Percentiles rank a stretch among this genome's conserved stretches.
These are phyloP conservation scores for Cremastobaeus sp. DNA, from an alignment of 2,888 invertebrate genomes.

Conservation along the genomic window DNA sequence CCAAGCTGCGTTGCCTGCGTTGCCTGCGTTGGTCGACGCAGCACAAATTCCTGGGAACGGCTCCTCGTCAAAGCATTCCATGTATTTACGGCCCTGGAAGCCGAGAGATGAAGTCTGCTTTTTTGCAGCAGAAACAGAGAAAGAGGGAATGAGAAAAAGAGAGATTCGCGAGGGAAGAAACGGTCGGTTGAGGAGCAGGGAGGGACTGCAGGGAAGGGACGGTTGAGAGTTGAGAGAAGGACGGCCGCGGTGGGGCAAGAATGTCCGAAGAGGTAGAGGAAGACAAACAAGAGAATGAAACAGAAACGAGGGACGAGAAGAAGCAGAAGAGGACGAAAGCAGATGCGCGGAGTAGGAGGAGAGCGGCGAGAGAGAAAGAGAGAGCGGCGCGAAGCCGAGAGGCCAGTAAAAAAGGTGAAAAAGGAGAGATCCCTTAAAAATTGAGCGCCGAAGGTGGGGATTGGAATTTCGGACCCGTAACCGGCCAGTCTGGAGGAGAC, in stretches of 20 bases:
- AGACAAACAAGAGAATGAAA: constrained; percentile 48
- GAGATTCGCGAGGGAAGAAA: constrained; percentile 55
- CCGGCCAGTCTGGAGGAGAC: constrained; percentile 77
- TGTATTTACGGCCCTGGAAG: constrained; percentile 62
- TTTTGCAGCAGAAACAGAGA: constrained; percentile 72
- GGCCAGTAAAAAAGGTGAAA: constrained; percentile 68
- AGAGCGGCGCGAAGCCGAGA: constrained; percentile 8
- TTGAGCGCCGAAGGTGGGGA: constrained; percentile 76
- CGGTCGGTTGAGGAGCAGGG: constrained; percentile 49
- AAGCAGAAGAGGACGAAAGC: constrained; percentile 39
- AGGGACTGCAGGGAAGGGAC: constrained; percentile 46
- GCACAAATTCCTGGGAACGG: constrained; percentile 7
- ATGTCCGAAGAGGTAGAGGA: constrained; percentile 44
- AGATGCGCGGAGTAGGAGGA: constrained; percentile 39
- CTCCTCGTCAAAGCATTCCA: constrained; percentile 13
- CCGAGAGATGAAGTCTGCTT: constrained; percentile 70
- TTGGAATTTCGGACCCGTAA: constrained; percentile 78
- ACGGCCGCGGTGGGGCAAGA: constrained; percentile 27
- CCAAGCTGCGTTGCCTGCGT: too few relatives aligned
- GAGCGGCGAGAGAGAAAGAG: constrained; percentile 52
- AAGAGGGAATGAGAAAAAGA: constrained; percentile 45
- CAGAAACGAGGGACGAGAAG: constrained; percentile 17
- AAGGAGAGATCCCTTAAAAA: constrained; percentile 77
- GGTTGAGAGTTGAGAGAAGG: constrained; percentile 23
- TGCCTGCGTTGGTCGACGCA: background rate